Conservation (phyloP, 2,797 vertebrate genomes). For the Capromys pilorides region DNA sequence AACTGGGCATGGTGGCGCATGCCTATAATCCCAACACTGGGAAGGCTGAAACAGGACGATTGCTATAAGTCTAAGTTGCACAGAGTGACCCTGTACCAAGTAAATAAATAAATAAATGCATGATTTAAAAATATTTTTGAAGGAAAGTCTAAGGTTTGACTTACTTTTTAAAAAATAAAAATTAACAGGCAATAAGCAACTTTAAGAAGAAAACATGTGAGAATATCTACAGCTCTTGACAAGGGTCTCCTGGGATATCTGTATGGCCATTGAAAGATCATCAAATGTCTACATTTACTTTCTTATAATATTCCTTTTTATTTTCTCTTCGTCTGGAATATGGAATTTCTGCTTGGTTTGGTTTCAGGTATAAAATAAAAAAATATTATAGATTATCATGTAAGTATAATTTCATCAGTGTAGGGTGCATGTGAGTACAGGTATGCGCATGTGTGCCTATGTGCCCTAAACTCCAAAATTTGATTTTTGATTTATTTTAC, state of each 20-base stretch:
- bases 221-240: not conserved
- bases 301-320: not conserved
- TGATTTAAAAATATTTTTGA: too few species aligned
- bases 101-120: too few species aligned
- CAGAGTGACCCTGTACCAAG: too few species aligned
- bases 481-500: not conserved
- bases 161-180: constrained; percentile 17
- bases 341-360: not conserved
- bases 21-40: too few species aligned
- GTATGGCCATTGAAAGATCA: not conserved
- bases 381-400: not conserved
- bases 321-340: constrained; percentile 35
- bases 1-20: too few species aligned
- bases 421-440: not conserved
- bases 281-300: not conserved
- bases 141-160: not conserved
- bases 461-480: not conserved
- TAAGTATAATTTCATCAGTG: not conserved
- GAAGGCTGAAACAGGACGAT: too few species aligned
- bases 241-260: not conserved
- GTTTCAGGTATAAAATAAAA: not conserved
- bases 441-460: not conserved
- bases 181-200: not conserved
- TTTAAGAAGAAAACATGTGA: not conserved
- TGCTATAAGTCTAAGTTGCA: too few species aligned